Evolutionary conservation across 2,113 vertebrate genomes (phyloP), one percentile per base, ranked within the genome.

Genomic region (Jaculus jaculus): DNA sequence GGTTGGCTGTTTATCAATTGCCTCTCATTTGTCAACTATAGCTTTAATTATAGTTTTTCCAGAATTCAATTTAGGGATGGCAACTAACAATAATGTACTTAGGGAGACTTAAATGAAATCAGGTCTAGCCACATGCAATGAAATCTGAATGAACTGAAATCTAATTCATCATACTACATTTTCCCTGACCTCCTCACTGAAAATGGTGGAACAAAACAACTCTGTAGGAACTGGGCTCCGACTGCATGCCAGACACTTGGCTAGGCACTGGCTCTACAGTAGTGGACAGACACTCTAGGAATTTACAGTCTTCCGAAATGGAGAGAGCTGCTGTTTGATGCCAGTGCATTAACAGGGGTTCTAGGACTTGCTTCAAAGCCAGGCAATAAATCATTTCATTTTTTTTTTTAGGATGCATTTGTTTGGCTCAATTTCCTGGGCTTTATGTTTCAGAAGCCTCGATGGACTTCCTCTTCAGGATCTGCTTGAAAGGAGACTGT

Each of bases 401-500:
- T 71, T 95, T 91, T 91, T 54, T 87, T 81, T 94, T 21, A 88
- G 81, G 84, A 89, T 77, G 71, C 30, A 89, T 95, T 91, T n/a
- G 28, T 92, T 92, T 95, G 93, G 87, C 87, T 74, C 47, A 39
- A 20, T 86, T 95, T 94, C 95, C 85, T 30, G 68, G 61, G 61
- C 39, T 75, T 91, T 94, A 54, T 69, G 58, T 93, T 92, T 89
- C 93, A 87, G 90, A 94, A 90, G 77, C 71, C 72, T 91, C 86
- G 66, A 7, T 66, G 42, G 72, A 89, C 66, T 94, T 92, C 51
- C 92, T 88, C 81, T 78, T 87, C 1, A 28, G 88, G 69, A 82
- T 94, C 39, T 91, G 84, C 90, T 91, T 65, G 90, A 88, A 93
- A 94, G 88, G 79, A 91, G 81, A 72, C 89, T 94, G 88, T 87